Percentiles rank a stretch among this genome's conserved stretches.
Conservation (phyloP, 37 sponge, comb jelly and placozoan genomes). For the Aphrocallistes beatrix region DNA sequence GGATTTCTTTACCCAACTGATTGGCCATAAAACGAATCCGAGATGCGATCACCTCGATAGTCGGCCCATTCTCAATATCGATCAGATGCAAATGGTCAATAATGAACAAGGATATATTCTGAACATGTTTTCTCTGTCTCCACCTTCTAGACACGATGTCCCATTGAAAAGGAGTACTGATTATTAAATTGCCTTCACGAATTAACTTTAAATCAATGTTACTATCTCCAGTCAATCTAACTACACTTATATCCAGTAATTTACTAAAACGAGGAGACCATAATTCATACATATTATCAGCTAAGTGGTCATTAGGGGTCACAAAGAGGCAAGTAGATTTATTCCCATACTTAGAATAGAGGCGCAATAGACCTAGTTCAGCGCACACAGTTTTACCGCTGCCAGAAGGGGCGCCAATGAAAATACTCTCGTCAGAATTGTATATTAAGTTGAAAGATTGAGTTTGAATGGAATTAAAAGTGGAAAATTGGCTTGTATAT, state of each 20-base stretch:
- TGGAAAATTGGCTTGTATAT: constrained; percentile 77
- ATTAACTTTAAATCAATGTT: constrained; percentile 77
- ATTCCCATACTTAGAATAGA: constrained; percentile 46
- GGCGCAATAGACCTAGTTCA: constrained; percentile 85
- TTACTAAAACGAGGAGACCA: constrained; percentile 80
- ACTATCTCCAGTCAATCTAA: constrained; percentile 88
- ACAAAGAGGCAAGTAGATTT: constrained; percentile 76
- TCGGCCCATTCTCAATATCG: constrained; percentile 84
- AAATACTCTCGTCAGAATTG: constrained; percentile 93
- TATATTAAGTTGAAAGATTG: constrained; percentile 96
- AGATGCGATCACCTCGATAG: constrained; percentile 86
- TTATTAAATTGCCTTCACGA: constrained; percentile 74
- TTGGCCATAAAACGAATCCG: constrained; percentile 95
- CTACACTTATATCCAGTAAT: constrained; percentile 66
- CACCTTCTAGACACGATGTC: constrained; percentile 93
- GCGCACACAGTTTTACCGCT: constrained; percentile 99
- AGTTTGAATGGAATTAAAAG: constrained; percentile 94
- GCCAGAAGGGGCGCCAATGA: constrained; percentile 93
- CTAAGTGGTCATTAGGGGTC: constrained; percentile 74
- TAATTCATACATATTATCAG: constrained; percentile 73
- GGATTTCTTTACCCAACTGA: constrained; percentile 78
- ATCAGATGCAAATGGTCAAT: constrained; percentile 91
- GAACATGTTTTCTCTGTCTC: constrained; percentile 97
- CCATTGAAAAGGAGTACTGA: constrained; percentile 93
- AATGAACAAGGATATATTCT: constrained; percentile 84